Evolutionary conservation across 2,888 invertebrate genomes (phyloP).

Genomic region (Molanna angustata): DNA sequence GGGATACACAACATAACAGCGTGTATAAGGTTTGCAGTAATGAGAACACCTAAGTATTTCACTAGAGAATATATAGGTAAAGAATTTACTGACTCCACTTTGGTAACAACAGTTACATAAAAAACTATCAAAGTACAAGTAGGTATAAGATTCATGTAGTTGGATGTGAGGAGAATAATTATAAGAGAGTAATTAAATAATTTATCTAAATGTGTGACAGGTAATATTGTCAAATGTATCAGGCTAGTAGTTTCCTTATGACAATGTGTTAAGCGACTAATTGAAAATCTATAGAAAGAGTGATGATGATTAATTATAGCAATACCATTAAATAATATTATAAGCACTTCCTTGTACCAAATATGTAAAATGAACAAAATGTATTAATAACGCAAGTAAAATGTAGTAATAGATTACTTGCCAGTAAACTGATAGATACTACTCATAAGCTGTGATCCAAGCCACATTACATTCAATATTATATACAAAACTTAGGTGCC

Average conservation of each 20-base stretch:
- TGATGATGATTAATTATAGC: conserved; percentile 33
- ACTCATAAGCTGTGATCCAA: conserved; percentile 34
- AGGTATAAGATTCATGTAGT: too few relatives aligned
- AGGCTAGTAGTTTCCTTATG: conserved; percentile 15
- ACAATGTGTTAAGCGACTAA: conserved; percentile 30
- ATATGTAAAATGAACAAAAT: conserved; percentile 21
- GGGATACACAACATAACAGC: too few relatives aligned
- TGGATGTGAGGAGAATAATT: too few relatives aligned
- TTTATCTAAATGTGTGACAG: conserved; percentile 12
- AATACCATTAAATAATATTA: conserved; percentile 29
- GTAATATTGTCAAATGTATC: conserved; percentile 12
- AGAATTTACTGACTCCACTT: too few relatives aligned
- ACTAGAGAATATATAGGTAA: too few relatives aligned
- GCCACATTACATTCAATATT: conserved; percentile 33
- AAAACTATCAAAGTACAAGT: too few relatives aligned
- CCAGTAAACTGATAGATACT: conserved; percentile 26
- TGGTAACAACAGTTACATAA: too few relatives aligned
- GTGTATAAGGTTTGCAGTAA: too few relatives aligned
- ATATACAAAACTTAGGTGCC: conserved; percentile 33
- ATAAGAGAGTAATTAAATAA: too few relatives aligned
- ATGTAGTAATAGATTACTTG: conserved; percentile 30
- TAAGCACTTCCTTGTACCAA: conserved; percentile 32
- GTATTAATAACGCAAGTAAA: conserved; percentile 30
- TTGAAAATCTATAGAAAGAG: conserved; percentile 30
- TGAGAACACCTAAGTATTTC: too few relatives aligned